Conservation (phyloP, 2,797 vertebrate genomes). For the Gallinago stenura region DNA sequence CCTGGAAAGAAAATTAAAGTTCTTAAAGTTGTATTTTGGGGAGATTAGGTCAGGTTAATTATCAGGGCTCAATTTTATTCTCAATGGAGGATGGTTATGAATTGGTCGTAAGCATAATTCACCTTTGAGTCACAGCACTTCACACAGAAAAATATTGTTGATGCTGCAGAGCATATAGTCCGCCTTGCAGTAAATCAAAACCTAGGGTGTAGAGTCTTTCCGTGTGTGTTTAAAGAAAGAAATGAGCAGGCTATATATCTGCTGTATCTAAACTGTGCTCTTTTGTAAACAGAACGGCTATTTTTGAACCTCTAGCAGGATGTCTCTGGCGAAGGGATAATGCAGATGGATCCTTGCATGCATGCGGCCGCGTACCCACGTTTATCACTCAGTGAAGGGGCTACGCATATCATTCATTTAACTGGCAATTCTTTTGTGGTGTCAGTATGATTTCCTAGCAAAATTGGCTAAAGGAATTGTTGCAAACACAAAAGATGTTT, state of each 20-base stretch:
- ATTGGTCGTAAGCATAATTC: conserved; percentile 44
- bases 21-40: conserved; percentile 10
- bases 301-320: conserved; percentile 57
- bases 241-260: conserved; percentile 41
- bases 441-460: conserved; percentile 21
- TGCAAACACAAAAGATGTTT: conserved; percentile 48
- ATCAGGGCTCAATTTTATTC: conserved; percentile 6
- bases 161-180: background rate
- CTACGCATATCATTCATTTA: background rate
- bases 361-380: background rate
- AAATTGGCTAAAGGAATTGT: conserved; percentile 60
- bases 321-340: conserved; percentile 51
- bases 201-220: background rate
- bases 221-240: conserved; percentile 38
- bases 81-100: background rate
- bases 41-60: conserved; percentile 9
- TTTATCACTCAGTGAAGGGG: background rate
- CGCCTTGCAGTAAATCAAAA: conserved; percentile 37
- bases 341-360: conserved; percentile 5
- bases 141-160: background rate
- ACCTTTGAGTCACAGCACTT: background rate
- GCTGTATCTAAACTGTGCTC: conserved; percentile 39
- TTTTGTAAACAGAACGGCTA: conserved; percentile 57
- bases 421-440: conserved; percentile 39
- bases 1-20: conserved; percentile 32